Evolutionary conservation across 2,888 invertebrate genomes (phyloP), one percentile per base, ranked within the genome.

Genomic region (Mongoloraphidia duomilia): DNA sequence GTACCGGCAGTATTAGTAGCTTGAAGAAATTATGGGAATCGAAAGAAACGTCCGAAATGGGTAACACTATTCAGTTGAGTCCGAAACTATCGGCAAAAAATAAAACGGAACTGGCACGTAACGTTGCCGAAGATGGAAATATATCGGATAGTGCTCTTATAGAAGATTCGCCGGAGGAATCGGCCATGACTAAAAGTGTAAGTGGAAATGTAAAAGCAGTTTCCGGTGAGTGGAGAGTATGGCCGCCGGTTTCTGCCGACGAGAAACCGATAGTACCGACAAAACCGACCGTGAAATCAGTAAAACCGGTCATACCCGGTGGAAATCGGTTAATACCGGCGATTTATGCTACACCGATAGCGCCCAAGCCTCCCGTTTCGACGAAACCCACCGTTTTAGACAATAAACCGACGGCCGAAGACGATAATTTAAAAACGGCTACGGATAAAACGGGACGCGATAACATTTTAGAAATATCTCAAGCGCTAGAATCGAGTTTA

Each of bases 11-110:
- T 69, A 93, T 93, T 61, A 90, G 84, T 65, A 92, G 89, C 66
- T 73, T 93, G 60, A 92, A 92, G 66, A 89, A 89, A 66, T 71
- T 93, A 54, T 93, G 93, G 93, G 93, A 93, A 68, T 84, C 82
- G 55, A 86, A 85, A 63, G 83, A 83, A 63, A 66, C 67, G 4
- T 60, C 63, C 8, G 53, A 41, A 9, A 59, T 61, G 43, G 69
- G 69, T 54, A 58, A 55, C 44, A 65, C 63, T 39, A 72, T 77
- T 44, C 77, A 80, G 51, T 65, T 80, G 41, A 81, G 81, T 59
- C 82, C 81, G 1, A 84, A 83, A 63, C 67, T 82, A 57, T 70
- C 70, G 14, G 53, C 72, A 26, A 76, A 75, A 60, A 69, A 69
- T 53, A 69, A 66, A 56, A 62, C 58, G 44, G 66, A 64, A 12